Conservation (phyloP, 2,888 invertebrate genomes). For the Drosophila picticornis region DNA sequence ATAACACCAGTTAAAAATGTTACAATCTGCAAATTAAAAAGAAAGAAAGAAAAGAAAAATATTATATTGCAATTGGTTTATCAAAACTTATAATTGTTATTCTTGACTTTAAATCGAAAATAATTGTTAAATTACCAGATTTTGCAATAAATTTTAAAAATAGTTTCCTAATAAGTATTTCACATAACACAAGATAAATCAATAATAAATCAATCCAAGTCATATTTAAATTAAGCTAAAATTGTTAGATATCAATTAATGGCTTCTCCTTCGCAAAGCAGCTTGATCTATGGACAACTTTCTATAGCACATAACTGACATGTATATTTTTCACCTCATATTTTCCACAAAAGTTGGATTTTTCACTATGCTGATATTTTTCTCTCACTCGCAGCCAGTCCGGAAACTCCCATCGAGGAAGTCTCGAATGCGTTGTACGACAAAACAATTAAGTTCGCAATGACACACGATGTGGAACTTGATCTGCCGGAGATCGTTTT, state of each 20-base stretch:
- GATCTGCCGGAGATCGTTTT: slow-evolving; percentile 90
- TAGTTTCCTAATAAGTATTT: neutral
- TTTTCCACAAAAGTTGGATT: neutral
- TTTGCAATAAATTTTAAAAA: rapidly evolving
- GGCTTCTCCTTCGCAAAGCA: neutral
- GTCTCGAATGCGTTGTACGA: slow-evolving; percentile 90
- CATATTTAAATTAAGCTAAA: neutral
- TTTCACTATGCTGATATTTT: slow-evolving; percentile 25
- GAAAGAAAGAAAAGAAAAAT: too few relatives aligned
- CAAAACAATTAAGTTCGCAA: slow-evolving; percentile 90
- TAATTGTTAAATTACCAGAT: neutral
- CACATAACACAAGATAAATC: neutral
- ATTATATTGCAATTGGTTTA: neutral
- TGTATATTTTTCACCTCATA: slow-evolving; percentile 4
- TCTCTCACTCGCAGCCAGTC: slow-evolving; percentile 26
- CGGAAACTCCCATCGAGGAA: slow-evolving; percentile 90
- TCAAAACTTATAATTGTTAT: neutral
- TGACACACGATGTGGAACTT: slow-evolving; percentile 91
- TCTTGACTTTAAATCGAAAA: neutral
- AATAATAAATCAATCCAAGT: too few relatives aligned
- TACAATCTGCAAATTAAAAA: too few relatives aligned
- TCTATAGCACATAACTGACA: slow-evolving; percentile 51
- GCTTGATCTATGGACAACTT: slow-evolving; percentile 31
- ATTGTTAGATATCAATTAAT: neutral
- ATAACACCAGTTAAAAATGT: neutral